Evolutionary conservation across 2,888 invertebrate genomes (phyloP).

Genomic region (Drosophila fungiperda): DNA sequence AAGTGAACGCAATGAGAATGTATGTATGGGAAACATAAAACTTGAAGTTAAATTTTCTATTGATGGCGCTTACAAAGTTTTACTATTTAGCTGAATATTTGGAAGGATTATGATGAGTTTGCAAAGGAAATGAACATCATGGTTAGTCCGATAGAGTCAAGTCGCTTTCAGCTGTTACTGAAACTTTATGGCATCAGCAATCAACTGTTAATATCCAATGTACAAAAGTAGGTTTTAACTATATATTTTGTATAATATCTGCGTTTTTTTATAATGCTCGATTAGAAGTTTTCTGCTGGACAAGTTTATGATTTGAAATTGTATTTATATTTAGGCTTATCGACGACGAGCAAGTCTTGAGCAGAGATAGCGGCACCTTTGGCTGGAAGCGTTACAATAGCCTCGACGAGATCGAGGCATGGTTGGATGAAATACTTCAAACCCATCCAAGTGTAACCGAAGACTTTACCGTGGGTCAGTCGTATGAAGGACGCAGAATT

Average conservation of each 20-base stretch:
- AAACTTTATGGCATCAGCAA: conserved; percentile 83
- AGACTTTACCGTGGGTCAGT: conserved; percentile 85
- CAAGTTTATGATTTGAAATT: conserved; percentile 34
- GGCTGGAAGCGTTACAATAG: conserved; percentile 88
- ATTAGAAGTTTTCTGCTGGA: conserved; percentile 20
- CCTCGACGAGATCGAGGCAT: conserved; percentile 87
- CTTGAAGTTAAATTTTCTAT: neutral
- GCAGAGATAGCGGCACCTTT: conserved; percentile 80
- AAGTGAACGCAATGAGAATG: conserved; percentile 38
- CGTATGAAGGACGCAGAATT: conserved; percentile 87
- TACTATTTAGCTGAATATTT: conserved; percentile 72
- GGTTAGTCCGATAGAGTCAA: conserved; percentile 87
- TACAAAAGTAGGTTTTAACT: conserved; percentile 85
- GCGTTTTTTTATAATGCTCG: neutral
- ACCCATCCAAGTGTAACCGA: conserved; percentile 84
- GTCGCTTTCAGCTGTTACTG: conserved; percentile 85
- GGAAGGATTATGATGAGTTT: conserved; percentile 82
- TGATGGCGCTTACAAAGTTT: neutral
- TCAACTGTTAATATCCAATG: conserved; percentile 86
- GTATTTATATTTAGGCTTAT: conserved; percentile 86
- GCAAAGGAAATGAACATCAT: conserved; percentile 86
- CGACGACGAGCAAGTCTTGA: conserved; percentile 84
- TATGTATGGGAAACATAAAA: conserved; percentile 7
- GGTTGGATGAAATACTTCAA: conserved; percentile 86
- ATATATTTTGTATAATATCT: neutral